Evolutionary conservation across 2,797 vertebrate species (phyloP).

Genomic region (Podarcis lilfordi): DNA sequence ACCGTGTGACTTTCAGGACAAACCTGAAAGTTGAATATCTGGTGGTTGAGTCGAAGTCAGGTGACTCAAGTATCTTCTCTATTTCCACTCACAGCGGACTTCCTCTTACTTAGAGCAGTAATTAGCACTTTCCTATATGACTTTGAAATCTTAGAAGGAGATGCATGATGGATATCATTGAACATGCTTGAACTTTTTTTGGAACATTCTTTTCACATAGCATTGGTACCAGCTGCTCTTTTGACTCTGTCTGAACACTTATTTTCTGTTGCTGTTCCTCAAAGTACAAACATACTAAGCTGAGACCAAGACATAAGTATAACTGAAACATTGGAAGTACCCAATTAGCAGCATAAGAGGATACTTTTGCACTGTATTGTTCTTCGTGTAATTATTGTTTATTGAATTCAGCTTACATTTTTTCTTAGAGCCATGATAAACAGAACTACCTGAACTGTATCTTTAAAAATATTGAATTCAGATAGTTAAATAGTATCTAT

Average conservation of each 20-base stretch:
- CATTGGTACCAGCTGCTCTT: constrained; percentile 72
- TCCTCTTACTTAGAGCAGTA: constrained; percentile 71
- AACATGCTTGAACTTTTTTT: constrained; percentile 79
- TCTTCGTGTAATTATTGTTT: constrained; percentile 38
- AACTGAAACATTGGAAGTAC: constrained; percentile 63
- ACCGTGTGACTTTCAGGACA: not conserved
- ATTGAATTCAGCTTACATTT: constrained; percentile 4
- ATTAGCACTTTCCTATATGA: constrained; percentile 74
- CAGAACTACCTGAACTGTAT: not conserved
- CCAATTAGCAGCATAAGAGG: constrained; percentile 47
- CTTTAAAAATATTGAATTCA: constrained; percentile 11
- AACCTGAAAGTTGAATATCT: not conserved
- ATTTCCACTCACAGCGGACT: constrained; percentile 65
- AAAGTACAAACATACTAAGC: constrained; percentile 52
- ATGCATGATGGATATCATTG: constrained; percentile 66
- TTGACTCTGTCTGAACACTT: constrained; percentile 61
- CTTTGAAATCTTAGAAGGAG: constrained; percentile 81
- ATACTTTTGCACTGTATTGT: constrained; percentile 62
- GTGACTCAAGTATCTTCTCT: constrained; percentile 49
- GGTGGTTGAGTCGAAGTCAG: not conserved
- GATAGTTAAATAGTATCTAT: constrained; percentile 15
- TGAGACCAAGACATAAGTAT: constrained; percentile 61
- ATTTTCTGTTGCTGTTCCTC: constrained; percentile 62
- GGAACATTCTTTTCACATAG: constrained; percentile 73
- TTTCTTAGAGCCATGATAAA: not conserved